phyloP scores from a whole-genome alignment of 2,113 vertebrate species.

The Ia io region DNA sequence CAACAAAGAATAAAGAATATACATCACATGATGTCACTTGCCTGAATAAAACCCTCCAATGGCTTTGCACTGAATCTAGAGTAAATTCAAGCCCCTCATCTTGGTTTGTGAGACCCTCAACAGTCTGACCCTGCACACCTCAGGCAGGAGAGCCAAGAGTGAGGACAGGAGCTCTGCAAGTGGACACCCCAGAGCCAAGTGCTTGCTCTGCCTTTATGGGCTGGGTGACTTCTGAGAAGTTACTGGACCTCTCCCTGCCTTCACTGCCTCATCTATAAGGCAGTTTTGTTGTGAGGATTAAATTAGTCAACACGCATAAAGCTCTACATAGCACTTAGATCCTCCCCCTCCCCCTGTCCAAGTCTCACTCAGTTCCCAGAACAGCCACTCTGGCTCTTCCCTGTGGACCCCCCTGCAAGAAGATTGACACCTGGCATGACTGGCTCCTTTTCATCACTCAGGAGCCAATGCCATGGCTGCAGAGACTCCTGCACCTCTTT shows the following conservation, averaged over 20 bases:
- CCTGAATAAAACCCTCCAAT: neutral
- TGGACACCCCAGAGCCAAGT: no score
- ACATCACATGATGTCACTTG: neutral
- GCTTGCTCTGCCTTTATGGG: neutral
- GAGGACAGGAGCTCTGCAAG: neutral
- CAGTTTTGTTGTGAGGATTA: neutral
- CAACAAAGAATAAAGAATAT: neutral
- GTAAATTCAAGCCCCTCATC: neutral
- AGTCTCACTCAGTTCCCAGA: neutral
- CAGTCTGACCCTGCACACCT: accelerated
- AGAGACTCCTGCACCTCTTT: neutral
- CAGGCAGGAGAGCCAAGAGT: neutral
- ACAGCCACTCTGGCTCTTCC: neutral
- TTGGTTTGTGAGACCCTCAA: neutral
- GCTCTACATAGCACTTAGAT: neutral
- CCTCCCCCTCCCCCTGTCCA: neutral
- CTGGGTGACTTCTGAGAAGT: neutral
- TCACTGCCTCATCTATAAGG: neutral
- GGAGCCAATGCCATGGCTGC: neutral
- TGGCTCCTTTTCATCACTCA: accelerated
- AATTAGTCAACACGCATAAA: accelerated
- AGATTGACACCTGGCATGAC: neutral
- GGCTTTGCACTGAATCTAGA: neutral
- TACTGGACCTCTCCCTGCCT: neutral
- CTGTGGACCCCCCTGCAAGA: neutral